A percentile compares a stretch with the other conserved stretches of the same genome.
These are phyloP conservation scores for Leuciscus idus DNA, from an alignment of 2,113 vertebrate genomes.

Conservation along the genomic window DNA sequence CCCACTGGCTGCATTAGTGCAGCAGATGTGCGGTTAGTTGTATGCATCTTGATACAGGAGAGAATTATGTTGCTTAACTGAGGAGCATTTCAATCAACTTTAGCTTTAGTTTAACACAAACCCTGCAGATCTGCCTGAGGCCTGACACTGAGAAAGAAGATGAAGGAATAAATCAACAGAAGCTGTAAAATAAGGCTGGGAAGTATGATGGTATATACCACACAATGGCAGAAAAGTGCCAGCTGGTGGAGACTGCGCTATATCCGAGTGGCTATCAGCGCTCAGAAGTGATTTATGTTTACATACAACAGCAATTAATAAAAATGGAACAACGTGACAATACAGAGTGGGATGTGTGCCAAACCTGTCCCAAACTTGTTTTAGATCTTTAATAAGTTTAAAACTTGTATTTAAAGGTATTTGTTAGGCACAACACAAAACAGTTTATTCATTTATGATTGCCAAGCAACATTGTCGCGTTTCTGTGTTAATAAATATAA, in stretches of 20 bases:
- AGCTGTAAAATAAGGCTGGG: background rate
- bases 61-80: constrained; percentile 9
- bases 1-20: background rate
- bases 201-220: background rate
- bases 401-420: background rate
- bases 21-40: background rate
- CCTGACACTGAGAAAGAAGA: constrained; percentile 11
- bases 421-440: background rate
- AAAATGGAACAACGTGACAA: background rate
- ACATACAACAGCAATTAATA: background rate
- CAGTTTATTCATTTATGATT: background rate
- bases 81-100: background rate
- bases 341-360: no score
- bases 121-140: constrained; percentile 36
- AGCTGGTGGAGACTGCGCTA: background rate
- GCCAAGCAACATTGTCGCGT: background rate
- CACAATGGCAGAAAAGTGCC: background rate
- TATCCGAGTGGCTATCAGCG: background rate
- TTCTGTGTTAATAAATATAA: background rate
- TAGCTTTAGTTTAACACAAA: background rate
- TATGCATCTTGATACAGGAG: background rate
- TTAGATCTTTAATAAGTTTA: background rate
- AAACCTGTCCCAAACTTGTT: background rate
- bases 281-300: background rate
- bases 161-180: background rate